Percentiles rank a stretch among this genome's conserved stretches.
These are phyloP conservation scores for Aphelinus certus DNA, from an alignment of 1,140 invertebrate species.

Conservation along the genomic window DNA sequence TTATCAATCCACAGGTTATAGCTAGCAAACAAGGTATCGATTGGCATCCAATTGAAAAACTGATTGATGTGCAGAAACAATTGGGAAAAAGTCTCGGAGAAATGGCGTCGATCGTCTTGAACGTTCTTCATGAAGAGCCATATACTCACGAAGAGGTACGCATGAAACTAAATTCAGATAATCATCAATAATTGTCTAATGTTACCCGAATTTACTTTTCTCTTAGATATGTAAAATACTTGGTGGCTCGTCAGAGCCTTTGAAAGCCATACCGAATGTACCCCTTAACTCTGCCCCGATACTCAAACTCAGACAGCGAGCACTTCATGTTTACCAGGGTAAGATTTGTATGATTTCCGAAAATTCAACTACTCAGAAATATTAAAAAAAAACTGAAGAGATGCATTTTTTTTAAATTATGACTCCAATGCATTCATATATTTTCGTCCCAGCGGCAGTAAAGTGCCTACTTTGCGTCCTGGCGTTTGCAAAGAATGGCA, in stretches of 20 bases:
- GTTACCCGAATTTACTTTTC: slow-evolving; percentile 13
- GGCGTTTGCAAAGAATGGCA: no score
- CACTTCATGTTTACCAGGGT: slow-evolving; percentile 88
- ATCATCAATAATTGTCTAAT: not conserved
- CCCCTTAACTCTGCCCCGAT: slow-evolving; percentile 74
- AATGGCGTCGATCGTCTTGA: slow-evolving; percentile 74
- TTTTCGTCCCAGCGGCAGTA: no score
- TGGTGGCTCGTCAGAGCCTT: slow-evolving; percentile 71
- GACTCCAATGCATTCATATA: no score
- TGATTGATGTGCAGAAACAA: slow-evolving; percentile 78
- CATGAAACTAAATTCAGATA: not conserved
- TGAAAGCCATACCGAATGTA: slow-evolving; percentile 75
- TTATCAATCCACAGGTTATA: slow-evolving; percentile 69
- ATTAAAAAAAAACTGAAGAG: no score
- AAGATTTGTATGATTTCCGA: slow-evolving; percentile 34
- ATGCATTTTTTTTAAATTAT: no score
- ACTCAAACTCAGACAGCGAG: slow-evolving; percentile 87
- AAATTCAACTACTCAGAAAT: no score
- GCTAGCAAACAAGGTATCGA: slow-evolving; percentile 72
- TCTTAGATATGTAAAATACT: slow-evolving; percentile 70
- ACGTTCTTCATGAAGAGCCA: slow-evolving; percentile 73
- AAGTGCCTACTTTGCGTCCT: no score
- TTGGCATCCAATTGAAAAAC: slow-evolving; percentile 70
- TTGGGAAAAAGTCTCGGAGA: slow-evolving; percentile 73
- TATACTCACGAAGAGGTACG: slow-evolving; percentile 83